A percentile compares a stretch with the other conserved stretches of the same genome.
phyloP scores from a whole-genome alignment of 1,140 invertebrate species.

The Caenorhabditis briggsae region DNA sequence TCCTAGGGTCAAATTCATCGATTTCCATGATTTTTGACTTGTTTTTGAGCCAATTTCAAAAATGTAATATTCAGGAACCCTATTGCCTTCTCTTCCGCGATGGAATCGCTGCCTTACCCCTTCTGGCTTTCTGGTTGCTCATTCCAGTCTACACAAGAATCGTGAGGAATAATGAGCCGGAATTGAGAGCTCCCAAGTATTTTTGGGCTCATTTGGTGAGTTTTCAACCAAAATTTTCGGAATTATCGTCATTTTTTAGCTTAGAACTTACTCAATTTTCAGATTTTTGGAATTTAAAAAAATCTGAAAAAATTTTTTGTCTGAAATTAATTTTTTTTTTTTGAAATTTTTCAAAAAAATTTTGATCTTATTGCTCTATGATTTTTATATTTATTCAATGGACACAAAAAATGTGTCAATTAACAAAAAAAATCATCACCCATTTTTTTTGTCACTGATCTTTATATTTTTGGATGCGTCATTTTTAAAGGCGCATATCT shows the following conservation, averaged over 20 bases:
- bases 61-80: slow-evolving; percentile 7
- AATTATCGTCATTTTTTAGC: too few species aligned
- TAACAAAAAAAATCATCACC: background rate
- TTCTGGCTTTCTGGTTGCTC: slow-evolving; percentile 9
- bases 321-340: too few species aligned
- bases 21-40: too few species aligned
- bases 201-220: slow-evolving; percentile 41
- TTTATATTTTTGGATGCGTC: background rate
- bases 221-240: too few species aligned
- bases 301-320: too few species aligned
- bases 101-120: slow-evolving; percentile 18
- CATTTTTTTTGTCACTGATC: slow-evolving; percentile 19
- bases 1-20: too few species aligned
- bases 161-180: slow-evolving; percentile 15
- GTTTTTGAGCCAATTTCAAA: background rate
- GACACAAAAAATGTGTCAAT: too few species aligned
- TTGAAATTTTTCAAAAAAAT: too few species aligned
- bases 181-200: slow-evolving; percentile 14
- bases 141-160: slow-evolving; percentile 9
- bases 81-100: slow-evolving; percentile 29
- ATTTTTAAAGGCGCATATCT: background rate
- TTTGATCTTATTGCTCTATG: too few species aligned
- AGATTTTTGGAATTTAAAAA: too few species aligned
- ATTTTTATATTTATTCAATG: too few species aligned
- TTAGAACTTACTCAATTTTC: too few species aligned